These are phyloP conservation scores for Porites divaricata DNA, from an alignment of 92 coral and sea anemone species.

Conservation along the genomic window DNA sequence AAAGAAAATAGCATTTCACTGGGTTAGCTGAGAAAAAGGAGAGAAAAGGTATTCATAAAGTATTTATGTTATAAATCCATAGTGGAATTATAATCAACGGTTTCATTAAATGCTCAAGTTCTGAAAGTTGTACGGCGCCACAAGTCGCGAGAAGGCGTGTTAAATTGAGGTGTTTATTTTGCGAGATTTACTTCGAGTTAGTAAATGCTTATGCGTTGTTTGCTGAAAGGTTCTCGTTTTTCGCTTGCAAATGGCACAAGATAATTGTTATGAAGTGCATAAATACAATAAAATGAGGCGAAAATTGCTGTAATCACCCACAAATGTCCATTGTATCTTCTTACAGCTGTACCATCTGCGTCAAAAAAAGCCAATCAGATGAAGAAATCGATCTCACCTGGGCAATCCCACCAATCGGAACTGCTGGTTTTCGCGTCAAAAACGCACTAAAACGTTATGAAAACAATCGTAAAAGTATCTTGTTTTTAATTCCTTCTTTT, in stretches of 20 bases:
- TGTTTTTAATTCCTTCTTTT: conserved; percentile 66
- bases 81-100: too few species aligned
- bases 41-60: neutral
- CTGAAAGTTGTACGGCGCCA: neutral
- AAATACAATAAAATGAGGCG: conserved; percentile 77
- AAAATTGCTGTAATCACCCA: conserved; percentile 86
- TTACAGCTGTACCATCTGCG: conserved; percentile 90
- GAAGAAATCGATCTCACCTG: conserved; percentile 74
- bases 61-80: too few species aligned
- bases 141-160: neutral
- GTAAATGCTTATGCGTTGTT: conserved; percentile 65
- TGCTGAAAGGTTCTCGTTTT: conserved; percentile 51
- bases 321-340: conserved; percentile 70
- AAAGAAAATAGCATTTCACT: conserved; percentile 7
- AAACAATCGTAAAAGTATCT: conserved; percentile 81
- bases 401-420: conserved; percentile 71
- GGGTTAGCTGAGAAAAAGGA: neutral
- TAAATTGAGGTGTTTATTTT: conserved; percentile 52
- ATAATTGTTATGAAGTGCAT: conserved; percentile 91
- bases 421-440: conserved; percentile 35
- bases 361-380: conserved; percentile 76
- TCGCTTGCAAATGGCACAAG: conserved; percentile 68
- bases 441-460: conserved; percentile 75
- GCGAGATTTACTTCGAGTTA: conserved; percentile 47
- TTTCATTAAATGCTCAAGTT: neutral